Evolutionary conservation across 2,113 vertebrate genomes (phyloP).

Genomic region (Fregata magnificens): DNA sequence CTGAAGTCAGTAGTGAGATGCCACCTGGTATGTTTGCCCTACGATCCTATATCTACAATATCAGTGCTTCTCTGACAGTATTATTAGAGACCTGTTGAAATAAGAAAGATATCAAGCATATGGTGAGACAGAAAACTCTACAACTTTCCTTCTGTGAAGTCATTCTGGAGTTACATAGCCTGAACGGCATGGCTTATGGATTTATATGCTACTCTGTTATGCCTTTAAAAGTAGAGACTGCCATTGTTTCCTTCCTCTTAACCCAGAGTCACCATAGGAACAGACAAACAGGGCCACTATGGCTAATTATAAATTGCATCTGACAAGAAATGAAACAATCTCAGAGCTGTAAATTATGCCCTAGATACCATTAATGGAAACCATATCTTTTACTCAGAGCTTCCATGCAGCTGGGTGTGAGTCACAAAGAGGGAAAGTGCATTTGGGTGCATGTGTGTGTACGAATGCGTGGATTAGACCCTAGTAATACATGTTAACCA

Average conservation of each 20-base stretch:
- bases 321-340: background rate
- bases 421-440: background rate
- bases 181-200: background rate
- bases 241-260: background rate
- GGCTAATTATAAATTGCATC: background rate
- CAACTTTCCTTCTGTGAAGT: background rate
- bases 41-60: background rate
- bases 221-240: background rate
- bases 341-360: background rate
- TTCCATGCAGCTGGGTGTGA: background rate
- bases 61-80: background rate
- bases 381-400: background rate
- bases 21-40: background rate
- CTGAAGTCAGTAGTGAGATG: background rate
- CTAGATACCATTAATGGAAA: background rate
- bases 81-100: background rate
- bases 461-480: background rate
- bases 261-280: background rate
- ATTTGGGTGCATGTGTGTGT: background rate
- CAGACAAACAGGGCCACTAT: background rate
- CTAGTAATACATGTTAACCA: background rate
- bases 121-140: background rate
- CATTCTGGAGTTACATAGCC: background rate
- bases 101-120: background rate
- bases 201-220: background rate